These are phyloP conservation scores for Napeogenes inachia DNA, from an alignment of 2,888 invertebrate species.

Conservation along the genomic window DNA sequence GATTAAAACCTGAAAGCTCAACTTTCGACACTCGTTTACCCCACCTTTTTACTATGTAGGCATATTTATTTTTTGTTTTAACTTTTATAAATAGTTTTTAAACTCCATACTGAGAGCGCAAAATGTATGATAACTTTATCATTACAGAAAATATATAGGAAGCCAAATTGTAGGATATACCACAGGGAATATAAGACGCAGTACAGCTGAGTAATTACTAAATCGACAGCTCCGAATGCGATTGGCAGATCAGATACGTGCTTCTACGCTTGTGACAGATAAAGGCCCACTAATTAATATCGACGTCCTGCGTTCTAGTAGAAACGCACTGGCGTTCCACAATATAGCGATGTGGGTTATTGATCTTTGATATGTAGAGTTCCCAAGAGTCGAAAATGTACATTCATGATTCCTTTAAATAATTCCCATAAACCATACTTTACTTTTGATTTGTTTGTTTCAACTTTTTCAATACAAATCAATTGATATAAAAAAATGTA, in stretches of 20 bases:
- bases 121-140: neutral
- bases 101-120: neutral
- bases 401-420: too few relatives aligned
- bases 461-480: neutral
- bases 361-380: too few relatives aligned
- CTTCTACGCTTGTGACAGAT: constrained; percentile 47
- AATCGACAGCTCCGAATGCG: constrained; percentile 42
- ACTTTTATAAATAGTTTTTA: neutral
- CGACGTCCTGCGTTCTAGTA: constrained; percentile 10
- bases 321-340: constrained; percentile 7
- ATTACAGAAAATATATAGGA: neutral
- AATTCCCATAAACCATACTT: too few relatives aligned
- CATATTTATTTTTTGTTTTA: neutral
- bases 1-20: too few relatives aligned
- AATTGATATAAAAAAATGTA: constrained; percentile 16
- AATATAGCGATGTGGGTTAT: constrained; percentile 10
- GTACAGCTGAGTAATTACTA: constrained; percentile 47
- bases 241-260: constrained; percentile 50
- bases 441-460: too few relatives aligned
- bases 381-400: too few relatives aligned
- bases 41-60: too few relatives aligned
- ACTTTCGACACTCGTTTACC: too few relatives aligned
- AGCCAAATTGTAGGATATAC: constrained; percentile 6
- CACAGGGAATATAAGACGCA: constrained; percentile 23
- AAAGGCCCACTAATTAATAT: constrained; percentile 52